Conservation (phyloP, 2,888 invertebrate genomes). For the Lepetodrilus schrolli region DNA sequence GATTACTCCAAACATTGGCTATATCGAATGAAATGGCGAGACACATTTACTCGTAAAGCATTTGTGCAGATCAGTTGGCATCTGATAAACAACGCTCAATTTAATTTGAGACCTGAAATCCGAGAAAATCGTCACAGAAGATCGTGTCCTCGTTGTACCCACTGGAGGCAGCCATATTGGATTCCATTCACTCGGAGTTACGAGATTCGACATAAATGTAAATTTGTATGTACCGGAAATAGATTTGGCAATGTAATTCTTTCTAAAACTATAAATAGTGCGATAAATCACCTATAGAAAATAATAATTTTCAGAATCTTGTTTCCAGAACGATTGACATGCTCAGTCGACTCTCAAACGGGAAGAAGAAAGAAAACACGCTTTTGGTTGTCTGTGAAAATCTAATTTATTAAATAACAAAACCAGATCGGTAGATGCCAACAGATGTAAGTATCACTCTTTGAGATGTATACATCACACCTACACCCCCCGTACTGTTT, state of each 20-base stretch:
- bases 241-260: background rate
- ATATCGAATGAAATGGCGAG: background rate
- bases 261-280: background rate
- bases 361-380: conserved; percentile 24
- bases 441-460: too few relatives aligned
- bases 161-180: conserved; percentile 67
- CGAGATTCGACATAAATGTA: background rate
- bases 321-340: conserved; percentile 12
- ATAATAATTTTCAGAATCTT: too few relatives aligned
- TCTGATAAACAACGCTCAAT: background rate
- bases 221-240: background rate
- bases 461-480: too few relatives aligned
- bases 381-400: too few relatives aligned
- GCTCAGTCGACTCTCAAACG: conserved; percentile 17
- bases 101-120: conserved; percentile 55
- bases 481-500: too few relatives aligned
- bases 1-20: too few relatives aligned
- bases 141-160: conserved; percentile 36
- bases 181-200: conserved; percentile 44
- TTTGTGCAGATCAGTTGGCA: background rate
- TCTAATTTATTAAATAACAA: too few relatives aligned
- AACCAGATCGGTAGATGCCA: too few relatives aligned
- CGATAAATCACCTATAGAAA: too few relatives aligned
- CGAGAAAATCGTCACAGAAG: conserved; percentile 51
- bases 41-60: too few relatives aligned